phyloP scores from a whole-genome alignment of 2,113 vertebrate genomes.

The Epinephelus moara region DNA sequence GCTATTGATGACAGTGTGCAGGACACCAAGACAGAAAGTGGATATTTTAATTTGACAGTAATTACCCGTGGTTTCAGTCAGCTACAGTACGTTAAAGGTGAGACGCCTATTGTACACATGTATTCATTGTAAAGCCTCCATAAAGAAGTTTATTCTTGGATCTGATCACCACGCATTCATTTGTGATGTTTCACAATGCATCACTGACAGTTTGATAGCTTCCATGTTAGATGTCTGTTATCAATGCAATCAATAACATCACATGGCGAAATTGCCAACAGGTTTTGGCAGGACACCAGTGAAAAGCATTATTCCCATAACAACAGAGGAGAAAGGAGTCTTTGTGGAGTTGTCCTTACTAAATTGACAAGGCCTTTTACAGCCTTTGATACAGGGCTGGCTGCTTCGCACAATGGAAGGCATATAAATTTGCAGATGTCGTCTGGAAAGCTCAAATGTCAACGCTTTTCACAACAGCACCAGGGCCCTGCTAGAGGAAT shows the following conservation, averaged over 20 bases:
- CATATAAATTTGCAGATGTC: constrained; percentile 98
- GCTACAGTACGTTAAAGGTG: not conserved
- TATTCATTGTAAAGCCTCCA: constrained; percentile 1
- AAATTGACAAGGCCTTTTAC: constrained; percentile 98
- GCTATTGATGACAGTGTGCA: too few relatives aligned
- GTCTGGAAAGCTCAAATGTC: constrained; percentile 99
- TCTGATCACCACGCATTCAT: constrained; percentile 1
- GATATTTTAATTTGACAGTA: not conserved
- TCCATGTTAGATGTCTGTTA: constrained; percentile 55
- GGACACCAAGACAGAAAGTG: too few relatives aligned
- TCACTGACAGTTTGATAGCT: constrained; percentile 38
- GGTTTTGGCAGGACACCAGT: constrained; percentile 68
- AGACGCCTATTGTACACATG: not conserved
- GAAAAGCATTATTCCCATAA: constrained; percentile 72
- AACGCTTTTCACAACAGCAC: constrained; percentile 95
- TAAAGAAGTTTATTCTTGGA: constrained; percentile 2
- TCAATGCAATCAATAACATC: constrained; percentile 70
- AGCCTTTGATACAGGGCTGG: constrained; percentile 92
- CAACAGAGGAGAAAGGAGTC: constrained; percentile 75
- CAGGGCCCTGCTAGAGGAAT: constrained; percentile 91
- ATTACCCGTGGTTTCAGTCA: not conserved
- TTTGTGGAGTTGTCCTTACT: constrained; percentile 94
- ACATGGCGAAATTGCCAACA: constrained; percentile 49
- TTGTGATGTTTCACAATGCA: constrained; percentile 10
- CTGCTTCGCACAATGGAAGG: constrained; percentile 96